Base-by-base conservation (phyloP, 2,113 vertebrate genomes). In the Menura novaehollandiae region DNA sequence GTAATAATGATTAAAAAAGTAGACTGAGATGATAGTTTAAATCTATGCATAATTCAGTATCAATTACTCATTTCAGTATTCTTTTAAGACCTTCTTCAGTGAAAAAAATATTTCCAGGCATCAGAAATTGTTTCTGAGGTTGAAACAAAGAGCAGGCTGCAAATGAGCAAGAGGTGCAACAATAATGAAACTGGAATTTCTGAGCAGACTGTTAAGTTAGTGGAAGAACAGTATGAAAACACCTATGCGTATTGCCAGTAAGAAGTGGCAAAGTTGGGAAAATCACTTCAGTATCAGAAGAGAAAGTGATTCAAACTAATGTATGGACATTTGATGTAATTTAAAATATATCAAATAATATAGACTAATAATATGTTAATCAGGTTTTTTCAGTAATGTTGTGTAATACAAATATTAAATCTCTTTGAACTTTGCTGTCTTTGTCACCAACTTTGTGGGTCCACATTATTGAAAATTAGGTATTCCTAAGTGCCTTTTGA, bases 211-310 rank as follows among this genome's bases (percentile, higher is more conserved):
- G 0, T 60, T 72, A 53, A 24, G 2, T 49, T 46, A 58, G 18
- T 19, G 35, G 37, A 85, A 85, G 21, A 77, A 28, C 9, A 63
- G 3, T 59, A 58, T 0, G 3, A 66, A 89, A 80, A 18, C 4
- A 13, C 0, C 0, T 1, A 2, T 18, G 7, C 18, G 0, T 44
- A 28, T 73, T 0, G 1, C 10, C 20, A 26, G 30, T 72, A 69
- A 46, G 6, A 80, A 77, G 13, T 4, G 11, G 46, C 22, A 52
- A 79, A 69, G 13, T 67, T 66, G 9, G 39, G 24, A 69, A 72
- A 91, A 94, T 12, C 3, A 64, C 6, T 60, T 71, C 6, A 15
- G 2, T 37, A 27, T 53, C 11, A 68, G 26, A 90, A 67, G 5
- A 77, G 44, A 73, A 84, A 63, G 27, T 18, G 8, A 43, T n/a